Percentiles rank a stretch among this genome's conserved stretches.
These are phyloP conservation scores for Philereme transversata DNA, from an alignment of 2,888 invertebrate species.

Conservation along the genomic window DNA sequence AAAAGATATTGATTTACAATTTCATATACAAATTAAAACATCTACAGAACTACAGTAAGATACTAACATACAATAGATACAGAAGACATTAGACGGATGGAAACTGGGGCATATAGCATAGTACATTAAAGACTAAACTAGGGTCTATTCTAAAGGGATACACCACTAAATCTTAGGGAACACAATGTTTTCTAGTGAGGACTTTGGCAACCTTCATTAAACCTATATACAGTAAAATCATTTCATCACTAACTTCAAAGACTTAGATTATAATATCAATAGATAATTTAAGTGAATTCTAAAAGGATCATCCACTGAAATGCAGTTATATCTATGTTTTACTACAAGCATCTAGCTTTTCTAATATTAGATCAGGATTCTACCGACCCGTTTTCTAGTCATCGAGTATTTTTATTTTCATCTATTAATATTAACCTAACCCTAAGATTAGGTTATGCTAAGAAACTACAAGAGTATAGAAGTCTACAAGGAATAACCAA, in stretches of 20 bases:
- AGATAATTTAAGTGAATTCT: slow-evolving; percentile 5
- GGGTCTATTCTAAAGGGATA: slow-evolving; percentile 43
- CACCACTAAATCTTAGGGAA: slow-evolving; percentile 37
- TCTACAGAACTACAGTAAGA: slow-evolving; percentile 71
- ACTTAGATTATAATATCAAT: slow-evolving; percentile 13
- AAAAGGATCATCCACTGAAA: slow-evolving; percentile 6
- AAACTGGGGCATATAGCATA: slow-evolving; percentile 83
- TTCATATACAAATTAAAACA: slow-evolving; percentile 50
- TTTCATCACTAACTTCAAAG: slow-evolving; percentile 23
- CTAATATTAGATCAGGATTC: slow-evolving; percentile 49
- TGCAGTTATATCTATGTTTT: slow-evolving; percentile 33
- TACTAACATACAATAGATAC: slow-evolving; percentile 79
- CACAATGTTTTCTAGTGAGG: slow-evolving; percentile 36
- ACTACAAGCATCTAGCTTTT: slow-evolving; percentile 55
- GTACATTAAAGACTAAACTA: slow-evolving; percentile 52
- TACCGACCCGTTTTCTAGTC: slow-evolving; percentile 20
- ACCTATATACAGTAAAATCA: slow-evolving; percentile 44
- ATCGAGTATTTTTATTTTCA: slow-evolving; percentile 10
- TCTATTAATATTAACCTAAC: slow-evolving; percentile 9
- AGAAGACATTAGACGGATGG: slow-evolving; percentile 84
- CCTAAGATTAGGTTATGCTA: slow-evolving; percentile 22
- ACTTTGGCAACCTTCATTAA: slow-evolving; percentile 56
- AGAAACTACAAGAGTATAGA: slow-evolving; percentile 26
- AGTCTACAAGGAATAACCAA: slow-evolving; percentile 21
- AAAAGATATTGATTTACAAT: slow-evolving; percentile 43